A percentile compares a stretch with the other conserved stretches of the same genome.
Evolutionary conservation across 2,888 invertebrate species (phyloP).

Genomic region (Mantis religiosa): DNA sequence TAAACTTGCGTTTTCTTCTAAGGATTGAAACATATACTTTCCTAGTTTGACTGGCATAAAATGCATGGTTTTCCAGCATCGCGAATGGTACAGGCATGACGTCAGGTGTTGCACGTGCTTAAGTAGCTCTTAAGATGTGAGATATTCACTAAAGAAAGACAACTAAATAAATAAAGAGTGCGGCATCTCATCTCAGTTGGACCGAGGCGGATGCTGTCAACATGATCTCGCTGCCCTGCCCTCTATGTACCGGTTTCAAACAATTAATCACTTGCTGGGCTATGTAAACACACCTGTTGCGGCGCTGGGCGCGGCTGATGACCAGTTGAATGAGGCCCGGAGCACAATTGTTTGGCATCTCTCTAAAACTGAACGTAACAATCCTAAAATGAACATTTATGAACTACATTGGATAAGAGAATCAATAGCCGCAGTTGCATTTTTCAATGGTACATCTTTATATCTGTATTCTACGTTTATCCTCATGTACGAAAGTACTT

Average conservation of each 20-base stretch:
- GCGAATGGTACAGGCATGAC: not conserved
- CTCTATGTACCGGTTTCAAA: not conserved
- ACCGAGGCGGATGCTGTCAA: not conserved
- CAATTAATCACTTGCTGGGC: not conserved
- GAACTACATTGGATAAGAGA: no score
- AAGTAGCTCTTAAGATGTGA: not conserved
- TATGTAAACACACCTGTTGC: not conserved
- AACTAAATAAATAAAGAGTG: not conserved
- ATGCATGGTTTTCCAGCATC: no score
- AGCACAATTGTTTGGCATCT: not conserved
- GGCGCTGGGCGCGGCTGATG: not conserved
- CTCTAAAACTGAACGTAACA: no score
- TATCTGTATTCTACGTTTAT: no score
- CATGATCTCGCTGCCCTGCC: not conserved
- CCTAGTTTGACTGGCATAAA: no score
- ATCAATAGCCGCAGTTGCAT: no score
- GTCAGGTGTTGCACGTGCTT: not conserved
- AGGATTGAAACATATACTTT: no score
- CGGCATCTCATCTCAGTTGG: not conserved
- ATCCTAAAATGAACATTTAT: no score
- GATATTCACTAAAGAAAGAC: not conserved
- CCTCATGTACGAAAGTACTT: no score
- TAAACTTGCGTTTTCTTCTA: no score
- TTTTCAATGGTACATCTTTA: no score
- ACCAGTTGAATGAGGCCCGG: not conserved